These are phyloP conservation scores for Chelonus insularis DNA, from an alignment of 1,140 invertebrate genomes.

Conservation along the genomic window DNA sequence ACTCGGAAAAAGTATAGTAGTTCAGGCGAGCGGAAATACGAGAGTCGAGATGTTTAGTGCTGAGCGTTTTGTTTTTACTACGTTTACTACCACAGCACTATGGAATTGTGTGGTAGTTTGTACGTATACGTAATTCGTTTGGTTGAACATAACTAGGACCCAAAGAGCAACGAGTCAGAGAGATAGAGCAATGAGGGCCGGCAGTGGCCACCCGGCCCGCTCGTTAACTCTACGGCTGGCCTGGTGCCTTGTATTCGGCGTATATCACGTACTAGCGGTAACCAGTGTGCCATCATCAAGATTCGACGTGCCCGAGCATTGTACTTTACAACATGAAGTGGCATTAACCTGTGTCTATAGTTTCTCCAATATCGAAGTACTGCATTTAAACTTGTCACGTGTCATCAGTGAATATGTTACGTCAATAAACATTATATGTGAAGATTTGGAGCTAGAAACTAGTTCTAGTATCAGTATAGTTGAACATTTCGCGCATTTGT, in stretches of 20 bases:
- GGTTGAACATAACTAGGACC: background rate
- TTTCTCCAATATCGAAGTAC: constrained; percentile 78
- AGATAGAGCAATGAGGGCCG: constrained; percentile 16
- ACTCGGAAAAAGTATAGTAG: constrained; percentile 1
- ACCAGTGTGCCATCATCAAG: constrained; percentile 63
- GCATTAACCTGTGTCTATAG: constrained; percentile 75
- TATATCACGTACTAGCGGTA: constrained; percentile 50
- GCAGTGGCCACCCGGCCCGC: constrained; percentile 29
- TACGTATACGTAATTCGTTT: constrained; percentile 13
- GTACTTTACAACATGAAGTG: constrained; percentile 78
- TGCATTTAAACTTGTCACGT: constrained; percentile 80
- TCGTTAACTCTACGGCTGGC: constrained; percentile 36
- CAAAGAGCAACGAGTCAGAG: constrained; percentile 3
- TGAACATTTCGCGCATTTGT: constrained; percentile 77
- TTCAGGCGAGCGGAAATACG: constrained; percentile 16
- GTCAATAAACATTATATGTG: constrained; percentile 76
- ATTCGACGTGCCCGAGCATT: constrained; percentile 83
- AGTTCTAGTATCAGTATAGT: constrained; percentile 74
- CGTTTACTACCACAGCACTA: background rate
- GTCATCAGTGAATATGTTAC: constrained; percentile 83
- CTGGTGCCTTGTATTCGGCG: constrained; percentile 37
- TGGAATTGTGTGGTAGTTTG: constrained; percentile 10
- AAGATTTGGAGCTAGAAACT: constrained; percentile 28
- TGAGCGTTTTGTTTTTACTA: constrained; percentile 21
- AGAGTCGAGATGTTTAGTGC: constrained; percentile 23